Evolutionary conservation across 2,888 invertebrate genomes (phyloP).

Genomic region (Coronaproctus castanopsis): DNA sequence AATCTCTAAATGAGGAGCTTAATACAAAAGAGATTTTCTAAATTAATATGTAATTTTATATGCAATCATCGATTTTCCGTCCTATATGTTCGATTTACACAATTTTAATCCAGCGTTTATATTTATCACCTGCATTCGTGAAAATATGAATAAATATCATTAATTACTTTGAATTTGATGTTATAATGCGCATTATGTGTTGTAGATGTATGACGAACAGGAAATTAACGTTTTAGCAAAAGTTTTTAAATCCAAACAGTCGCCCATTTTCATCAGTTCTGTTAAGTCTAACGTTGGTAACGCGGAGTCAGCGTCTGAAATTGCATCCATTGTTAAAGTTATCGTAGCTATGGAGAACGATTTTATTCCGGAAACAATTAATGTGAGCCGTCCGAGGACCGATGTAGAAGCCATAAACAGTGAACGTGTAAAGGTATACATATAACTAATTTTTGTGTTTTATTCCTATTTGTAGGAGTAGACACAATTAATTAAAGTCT

Average conservation of each 20-base stretch:
- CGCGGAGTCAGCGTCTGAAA: conserved; percentile 64
- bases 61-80: too few species aligned
- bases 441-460: background rate
- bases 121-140: too few species aligned
- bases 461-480: too few species aligned
- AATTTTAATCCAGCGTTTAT: too few species aligned
- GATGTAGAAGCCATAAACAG: conserved; percentile 34
- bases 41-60: too few species aligned
- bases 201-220: conserved; percentile 67
- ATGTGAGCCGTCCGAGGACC: conserved; percentile 41
- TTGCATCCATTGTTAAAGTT: conserved; percentile 64
- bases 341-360: conserved; percentile 61
- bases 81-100: too few species aligned
- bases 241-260: conserved; percentile 49
- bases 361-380: conserved; percentile 64
- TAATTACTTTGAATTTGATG: too few species aligned
- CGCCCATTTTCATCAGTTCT: conserved; percentile 64
- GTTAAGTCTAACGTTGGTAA: conserved; percentile 90
- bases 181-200: too few species aligned
- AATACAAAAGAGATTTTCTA: too few species aligned
- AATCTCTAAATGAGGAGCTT: too few species aligned
- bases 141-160: too few species aligned
- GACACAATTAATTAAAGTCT: too few species aligned
- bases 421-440: conserved; percentile 28
- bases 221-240: conserved; percentile 66